Percentiles rank a stretch among this genome's conserved stretches.
These are phyloP conservation scores for Synergus itoensis DNA, from an alignment of 2,888 invertebrate genomes.

Conservation along the genomic window DNA sequence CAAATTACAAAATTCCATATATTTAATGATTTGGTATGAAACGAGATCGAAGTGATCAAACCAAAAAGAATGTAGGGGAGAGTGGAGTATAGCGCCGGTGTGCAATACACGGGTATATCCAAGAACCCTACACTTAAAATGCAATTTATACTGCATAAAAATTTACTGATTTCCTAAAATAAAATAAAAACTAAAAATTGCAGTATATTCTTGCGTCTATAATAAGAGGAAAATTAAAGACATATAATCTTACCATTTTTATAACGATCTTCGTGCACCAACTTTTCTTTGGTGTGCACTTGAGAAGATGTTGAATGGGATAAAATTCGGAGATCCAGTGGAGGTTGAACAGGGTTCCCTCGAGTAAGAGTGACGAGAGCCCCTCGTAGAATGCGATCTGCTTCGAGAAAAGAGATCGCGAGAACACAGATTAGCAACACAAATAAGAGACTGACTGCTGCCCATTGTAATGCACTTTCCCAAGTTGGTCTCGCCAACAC, in stretches of 20 bases:
- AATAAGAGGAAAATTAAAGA: background rate
- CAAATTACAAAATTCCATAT: background rate
- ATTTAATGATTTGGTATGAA: background rate
- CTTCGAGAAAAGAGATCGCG: conserved; percentile 85
- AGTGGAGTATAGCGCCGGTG: no score
- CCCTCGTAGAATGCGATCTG: conserved; percentile 83
- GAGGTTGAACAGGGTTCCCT: conserved; percentile 81
- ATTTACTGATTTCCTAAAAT: no score
- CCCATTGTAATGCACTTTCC: conserved; percentile 86
- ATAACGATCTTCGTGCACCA: conserved; percentile 51
- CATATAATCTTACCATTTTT: conserved; percentile 44
- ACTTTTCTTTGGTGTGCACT: conserved; percentile 61
- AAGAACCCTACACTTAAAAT: no score
- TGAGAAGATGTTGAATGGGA: conserved; percentile 76
- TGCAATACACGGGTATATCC: no score
- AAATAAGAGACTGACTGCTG: conserved; percentile 81
- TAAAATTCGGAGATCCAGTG: conserved; percentile 81
- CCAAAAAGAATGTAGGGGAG: no score
- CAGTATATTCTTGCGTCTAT: no score
- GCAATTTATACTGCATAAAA: no score
- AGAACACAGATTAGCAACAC: conserved; percentile 83
- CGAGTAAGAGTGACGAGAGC: conserved; percentile 79
- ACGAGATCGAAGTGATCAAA: no score
- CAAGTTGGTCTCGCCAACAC: conserved; percentile 87
- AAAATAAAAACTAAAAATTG: no score